These are phyloP conservation scores for Siniperca scherzeri DNA, from an alignment of 2,797 vertebrate genomes.

Conservation along the genomic window DNA sequence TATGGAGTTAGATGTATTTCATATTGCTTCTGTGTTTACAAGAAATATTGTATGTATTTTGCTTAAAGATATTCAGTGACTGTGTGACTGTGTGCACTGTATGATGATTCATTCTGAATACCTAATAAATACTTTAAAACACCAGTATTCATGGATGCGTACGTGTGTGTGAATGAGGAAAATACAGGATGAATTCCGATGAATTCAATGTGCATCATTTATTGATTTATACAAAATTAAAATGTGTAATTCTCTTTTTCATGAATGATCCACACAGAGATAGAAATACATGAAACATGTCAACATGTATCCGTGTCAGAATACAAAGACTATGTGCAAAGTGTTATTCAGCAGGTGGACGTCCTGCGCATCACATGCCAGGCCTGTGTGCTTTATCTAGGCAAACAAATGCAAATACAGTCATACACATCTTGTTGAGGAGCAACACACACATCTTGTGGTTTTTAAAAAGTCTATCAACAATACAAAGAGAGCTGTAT, in stretches of 20 bases:
- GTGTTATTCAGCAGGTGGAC: constrained; percentile 82
- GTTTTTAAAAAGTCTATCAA: constrained; percentile 72
- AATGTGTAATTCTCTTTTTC: constrained; percentile 84
- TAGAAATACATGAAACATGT: constrained; percentile 85
- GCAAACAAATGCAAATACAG: constrained; percentile 81
- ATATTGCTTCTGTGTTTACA: constrained; percentile 70
- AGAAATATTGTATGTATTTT: constrained; percentile 64
- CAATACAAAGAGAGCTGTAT: constrained; percentile 73
- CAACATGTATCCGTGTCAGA: constrained; percentile 76
- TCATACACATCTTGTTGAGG: constrained; percentile 65
- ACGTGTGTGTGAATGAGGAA: background rate
- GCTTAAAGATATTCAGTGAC: constrained; percentile 57
- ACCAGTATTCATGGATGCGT: background rate
- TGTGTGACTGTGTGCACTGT: constrained; percentile 43
- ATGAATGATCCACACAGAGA: constrained; percentile 82
- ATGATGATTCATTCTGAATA: constrained; percentile 57
- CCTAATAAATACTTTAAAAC: constrained; percentile 72
- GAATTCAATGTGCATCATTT: constrained; percentile 83
- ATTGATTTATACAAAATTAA: constrained; percentile 89
- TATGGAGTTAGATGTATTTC: constrained; percentile 53
- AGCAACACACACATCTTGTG: constrained; percentile 57
- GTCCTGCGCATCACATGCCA: constrained; percentile 84
- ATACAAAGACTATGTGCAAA: constrained; percentile 86
- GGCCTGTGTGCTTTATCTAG: constrained; percentile 86
- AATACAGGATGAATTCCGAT: constrained; percentile 20